Percentiles rank a stretch among this genome's conserved stretches.
Conservation (phyloP, 2,797 vertebrate genomes). For the Bradypodion pumilum region DNA sequence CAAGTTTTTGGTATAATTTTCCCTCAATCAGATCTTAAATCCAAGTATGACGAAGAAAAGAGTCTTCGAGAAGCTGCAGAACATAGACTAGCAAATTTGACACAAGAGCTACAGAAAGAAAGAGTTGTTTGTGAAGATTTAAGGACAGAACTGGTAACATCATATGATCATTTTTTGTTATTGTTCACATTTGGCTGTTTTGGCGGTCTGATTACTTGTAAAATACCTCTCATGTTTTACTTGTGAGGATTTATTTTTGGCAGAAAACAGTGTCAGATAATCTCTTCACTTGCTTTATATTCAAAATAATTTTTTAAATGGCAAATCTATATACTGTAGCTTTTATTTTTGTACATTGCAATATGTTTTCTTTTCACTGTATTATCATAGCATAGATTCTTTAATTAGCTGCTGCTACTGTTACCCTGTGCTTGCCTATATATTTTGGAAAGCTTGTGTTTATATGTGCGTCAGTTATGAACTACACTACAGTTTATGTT, state of each 20-base stretch:
- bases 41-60: slow-evolving; percentile 93
- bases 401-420: not conserved
- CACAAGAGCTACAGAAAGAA: slow-evolving; percentile 86
- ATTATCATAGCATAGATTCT: not conserved
- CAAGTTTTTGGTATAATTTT: slow-evolving; percentile 45
- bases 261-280: slow-evolving; percentile 11
- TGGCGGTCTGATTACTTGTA: slow-evolving; percentile 42
- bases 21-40: slow-evolving; percentile 88
- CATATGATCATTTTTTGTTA: slow-evolving; percentile 20
- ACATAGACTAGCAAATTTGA: slow-evolving; percentile 81
- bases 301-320: slow-evolving; percentile 39
- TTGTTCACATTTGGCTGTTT: slow-evolving; percentile 34
- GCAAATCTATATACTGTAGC: not conserved
- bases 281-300: not conserved
- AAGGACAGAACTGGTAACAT: slow-evolving; percentile 91
- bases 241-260: not conserved
- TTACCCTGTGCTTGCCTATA: not conserved
- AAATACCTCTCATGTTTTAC: not conserved
- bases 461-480: not conserved
- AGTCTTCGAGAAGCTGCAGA: slow-evolving; percentile 87
- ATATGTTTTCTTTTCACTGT: not conserved
- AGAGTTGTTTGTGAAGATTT: slow-evolving; percentile 83
- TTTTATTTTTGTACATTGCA: not conserved
- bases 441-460: not conserved
- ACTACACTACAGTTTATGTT: not conserved